Percentiles rank a stretch among this genome's conserved stretches.
Conservation (phyloP, 2,888 invertebrate species). For the Brenthis hecate region DNA sequence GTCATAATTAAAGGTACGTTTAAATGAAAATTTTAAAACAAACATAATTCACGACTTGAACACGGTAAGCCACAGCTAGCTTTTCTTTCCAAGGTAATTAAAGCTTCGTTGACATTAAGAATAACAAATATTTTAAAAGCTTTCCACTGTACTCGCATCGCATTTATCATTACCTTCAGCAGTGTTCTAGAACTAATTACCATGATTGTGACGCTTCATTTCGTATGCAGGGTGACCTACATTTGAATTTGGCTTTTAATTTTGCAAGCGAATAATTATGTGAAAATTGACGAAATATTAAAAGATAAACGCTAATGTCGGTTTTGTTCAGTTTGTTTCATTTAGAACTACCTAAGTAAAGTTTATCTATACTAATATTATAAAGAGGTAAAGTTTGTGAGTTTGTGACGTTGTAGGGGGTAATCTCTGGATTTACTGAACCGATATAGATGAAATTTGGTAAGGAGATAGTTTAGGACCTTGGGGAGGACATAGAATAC, state of each 20-base stretch:
- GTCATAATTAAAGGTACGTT: no score
- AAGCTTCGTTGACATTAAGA: constrained; percentile 35
- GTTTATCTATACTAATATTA: no score
- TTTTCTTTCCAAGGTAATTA: constrained; percentile 19
- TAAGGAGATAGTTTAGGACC: no score
- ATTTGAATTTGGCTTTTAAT: constrained; percentile 32
- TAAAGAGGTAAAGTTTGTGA: no score
- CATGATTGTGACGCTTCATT: constrained; percentile 30
- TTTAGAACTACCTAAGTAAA: no score
- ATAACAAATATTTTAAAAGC: constrained; percentile 48
- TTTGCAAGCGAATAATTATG: constrained; percentile 27
- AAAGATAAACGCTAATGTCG: constrained; percentile 12
- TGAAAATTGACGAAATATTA: constrained; percentile 34
- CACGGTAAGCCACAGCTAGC: constrained; percentile 5
- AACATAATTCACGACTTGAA: neutral
- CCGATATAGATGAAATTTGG: no score
- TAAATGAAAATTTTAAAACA: no score
- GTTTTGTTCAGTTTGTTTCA: neutral
- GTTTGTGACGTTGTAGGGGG: no score
- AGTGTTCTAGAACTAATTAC: constrained; percentile 36
- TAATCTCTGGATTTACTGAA: no score
- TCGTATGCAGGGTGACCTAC: constrained; percentile 31
- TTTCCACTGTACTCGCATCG: constrained; percentile 42
- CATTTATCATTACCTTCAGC: constrained; percentile 26
- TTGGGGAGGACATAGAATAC: no score